Base-by-base conservation (phyloP, 1,140 invertebrate species). In the Aporrectodea caliginosa region DNA sequence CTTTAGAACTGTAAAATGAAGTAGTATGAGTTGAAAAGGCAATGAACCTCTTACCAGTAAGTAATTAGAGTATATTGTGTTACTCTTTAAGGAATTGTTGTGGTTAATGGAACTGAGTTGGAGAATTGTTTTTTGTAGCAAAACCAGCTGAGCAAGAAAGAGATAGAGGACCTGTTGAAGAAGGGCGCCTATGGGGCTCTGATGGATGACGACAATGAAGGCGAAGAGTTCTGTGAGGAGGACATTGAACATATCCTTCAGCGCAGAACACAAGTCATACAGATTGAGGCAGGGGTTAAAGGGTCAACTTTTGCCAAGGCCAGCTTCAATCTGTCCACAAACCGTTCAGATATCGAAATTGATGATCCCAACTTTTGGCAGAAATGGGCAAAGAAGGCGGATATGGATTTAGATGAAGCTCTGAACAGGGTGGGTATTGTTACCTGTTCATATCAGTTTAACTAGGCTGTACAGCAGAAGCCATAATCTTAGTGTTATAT, bases 331-430 rank as follows among this genome's bases (percentile, higher is more conserved):
- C 94, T 96, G 74, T 93, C 94, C 32, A 93, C 93, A 75, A 98
- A 97, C 87, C 91, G 97, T 81, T 93, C 94, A 16, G 98, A 99
- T 86, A 99, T 99, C 84, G 96, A 98, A 85, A 95, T 99, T 80
- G 95, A 99, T 89, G 98, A 99, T 92, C 98, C 98, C 16, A 96
- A 99, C 85, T 99, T 99, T 89, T 99, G 98, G 98, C 97, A 98
- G 84, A 99, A 99, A 90, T 99, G 98, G 98, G 98, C 98, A 1
- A 98, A 98, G 86, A 98, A 96, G 88, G 98, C 98, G 0, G 97
- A 99, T 86, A 94, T 99, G 81, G 97, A 99, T 88, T 93, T 95
- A 0, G 95, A 97, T 58, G 43, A 58, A 58, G 43, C 43, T 12
- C 6, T 58, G 43, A 58, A 58, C 43, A 58, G 43, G 43, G 43